These are phyloP conservation scores for Pithys albifrons DNA, from an alignment of 2,113 vertebrate genomes.

Conservation along the genomic window DNA sequence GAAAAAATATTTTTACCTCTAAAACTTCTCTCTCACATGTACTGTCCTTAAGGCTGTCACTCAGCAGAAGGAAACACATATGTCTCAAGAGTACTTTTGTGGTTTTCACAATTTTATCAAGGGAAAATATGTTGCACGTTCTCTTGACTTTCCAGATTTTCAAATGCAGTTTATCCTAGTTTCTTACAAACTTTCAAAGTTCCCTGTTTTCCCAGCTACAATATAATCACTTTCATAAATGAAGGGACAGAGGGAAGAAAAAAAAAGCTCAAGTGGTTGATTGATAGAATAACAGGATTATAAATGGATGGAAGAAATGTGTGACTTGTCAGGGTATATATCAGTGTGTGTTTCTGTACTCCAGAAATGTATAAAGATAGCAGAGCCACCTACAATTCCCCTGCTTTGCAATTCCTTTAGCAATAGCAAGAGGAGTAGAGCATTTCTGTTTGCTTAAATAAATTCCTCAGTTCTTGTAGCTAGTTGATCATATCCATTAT, in stretches of 20 bases:
- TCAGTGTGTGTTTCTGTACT: not conserved
- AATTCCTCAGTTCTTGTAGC: not conserved
- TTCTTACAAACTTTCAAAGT: constrained; percentile 75
- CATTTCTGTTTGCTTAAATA: not conserved
- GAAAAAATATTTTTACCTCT: constrained; percentile 80
- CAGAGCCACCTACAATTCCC: constrained; percentile 23
- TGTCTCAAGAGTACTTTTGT: constrained; percentile 79
- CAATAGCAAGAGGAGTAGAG: not conserved
- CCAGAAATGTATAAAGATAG: constrained; percentile 47
- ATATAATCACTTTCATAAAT: constrained; percentile 62
- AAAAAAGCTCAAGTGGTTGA: not conserved
- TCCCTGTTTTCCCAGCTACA: constrained; percentile 46
- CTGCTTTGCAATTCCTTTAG: not conserved
- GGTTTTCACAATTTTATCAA: constrained; percentile 80
- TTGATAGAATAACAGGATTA: constrained; percentile 39
- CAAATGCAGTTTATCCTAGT: constrained; percentile 79
- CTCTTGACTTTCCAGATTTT: constrained; percentile 78
- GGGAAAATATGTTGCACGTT: constrained; percentile 81
- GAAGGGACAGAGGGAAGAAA: not conserved
- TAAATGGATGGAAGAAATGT: constrained; percentile 21
- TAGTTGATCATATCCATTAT: not conserved
- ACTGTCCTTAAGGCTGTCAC: constrained; percentile 79
- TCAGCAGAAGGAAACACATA: constrained; percentile 81
- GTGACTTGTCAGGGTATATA: constrained; percentile 17
- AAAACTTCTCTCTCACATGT: constrained; percentile 74